Evolutionary conservation across 2,113 vertebrate species (phyloP).

Genomic region (Hymenochirus boettgeri): DNA sequence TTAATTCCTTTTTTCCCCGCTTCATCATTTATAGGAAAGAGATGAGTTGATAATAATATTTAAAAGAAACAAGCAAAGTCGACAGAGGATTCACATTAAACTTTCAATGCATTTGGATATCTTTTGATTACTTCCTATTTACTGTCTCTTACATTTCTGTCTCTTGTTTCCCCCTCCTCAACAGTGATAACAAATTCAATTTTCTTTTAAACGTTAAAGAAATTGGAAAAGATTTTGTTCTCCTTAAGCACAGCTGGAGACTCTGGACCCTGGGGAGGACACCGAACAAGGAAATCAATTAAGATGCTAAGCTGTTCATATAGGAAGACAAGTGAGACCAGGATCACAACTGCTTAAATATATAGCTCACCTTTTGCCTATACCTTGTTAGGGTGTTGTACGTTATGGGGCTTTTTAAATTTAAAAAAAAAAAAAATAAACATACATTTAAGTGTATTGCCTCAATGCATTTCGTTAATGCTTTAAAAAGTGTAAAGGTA

Average conservation of each 20-base stretch:
- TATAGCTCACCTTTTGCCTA: background rate
- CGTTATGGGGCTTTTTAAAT: too few species aligned
- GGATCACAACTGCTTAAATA: background rate
- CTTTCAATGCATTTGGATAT: slow-evolving; percentile 50
- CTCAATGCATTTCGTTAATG: too few species aligned
- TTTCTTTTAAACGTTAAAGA: slow-evolving; percentile 70
- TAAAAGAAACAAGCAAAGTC: slow-evolving; percentile 44
- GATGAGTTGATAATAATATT: slow-evolving; percentile 47
- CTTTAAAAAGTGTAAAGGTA: too few species aligned
- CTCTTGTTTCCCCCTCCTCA: slow-evolving; percentile 48
- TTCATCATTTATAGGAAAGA: slow-evolving; percentile 47
- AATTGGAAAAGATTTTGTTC: slow-evolving; percentile 77
- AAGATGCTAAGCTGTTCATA: slow-evolving; percentile 57
- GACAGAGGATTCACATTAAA: slow-evolving; percentile 44
- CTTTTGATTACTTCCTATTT: slow-evolving; percentile 56
- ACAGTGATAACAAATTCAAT: slow-evolving; percentile 76
- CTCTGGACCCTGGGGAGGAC: slow-evolving; percentile 47
- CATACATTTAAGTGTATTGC: too few species aligned
- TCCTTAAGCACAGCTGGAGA: slow-evolving; percentile 72
- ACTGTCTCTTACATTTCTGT: slow-evolving; percentile 29
- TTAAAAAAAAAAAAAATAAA: too few species aligned
- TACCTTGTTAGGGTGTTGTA: too few species aligned
- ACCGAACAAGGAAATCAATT: slow-evolving; percentile 69
- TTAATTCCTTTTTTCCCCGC: slow-evolving; percentile 41
- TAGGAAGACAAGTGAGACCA: slow-evolving; percentile 8